Evolutionary conservation across 2,797 vertebrate genomes (phyloP), one percentile per base, ranked within the genome.

Genomic region (Lagocephalus sceleratus): DNA sequence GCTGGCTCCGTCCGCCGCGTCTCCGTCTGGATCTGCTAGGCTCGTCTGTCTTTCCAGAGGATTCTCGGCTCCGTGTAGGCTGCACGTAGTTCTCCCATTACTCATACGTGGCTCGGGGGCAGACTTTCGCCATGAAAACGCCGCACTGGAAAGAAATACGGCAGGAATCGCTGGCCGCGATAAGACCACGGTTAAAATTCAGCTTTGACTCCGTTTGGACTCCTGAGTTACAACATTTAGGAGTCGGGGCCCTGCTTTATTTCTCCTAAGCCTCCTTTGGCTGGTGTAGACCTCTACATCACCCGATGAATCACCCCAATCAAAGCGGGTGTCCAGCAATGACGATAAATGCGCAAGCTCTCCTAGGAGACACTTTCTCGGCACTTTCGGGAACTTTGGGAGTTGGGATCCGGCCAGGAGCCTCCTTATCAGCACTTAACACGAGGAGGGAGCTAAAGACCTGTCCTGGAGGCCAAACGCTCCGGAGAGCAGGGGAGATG

Each of bases 351-450:
- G 47, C 20, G n/a, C 56, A 60, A 60, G 40, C 50, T 66, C 41
- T 60, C 57, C 68, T 57, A 51, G 46, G 42, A 77, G 71, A 61
- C 54, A 40, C 73, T 78, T 82, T 68, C 71, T 72, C 68, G 45
- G 73, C 77, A 66, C 72, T 81, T 76, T 75, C 73, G 67, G 57
- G 65, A 66, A 73, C 62, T 79, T 76, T 54, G 73, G 61, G 12
- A 56, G 66, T 62, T 82, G 83, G 77, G 71, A 54, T 6, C 11
- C 32, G 32, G 77, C 85, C 83, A 85, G 76, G 20, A 8, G 55
- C 19, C 65, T 72, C 64, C 73, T 88, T 86, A 87, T 87, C 87
- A 80, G 81, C 85, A 82, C 78, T 83, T 85, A 77, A 74, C 47
- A 16, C n/a, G 32, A 61, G 54, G 45, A 75, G 60, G 54, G 62